Evolutionary conservation across 23 tunicate genomes (phyloP).

Genomic region (Ascidia mentula): DNA sequence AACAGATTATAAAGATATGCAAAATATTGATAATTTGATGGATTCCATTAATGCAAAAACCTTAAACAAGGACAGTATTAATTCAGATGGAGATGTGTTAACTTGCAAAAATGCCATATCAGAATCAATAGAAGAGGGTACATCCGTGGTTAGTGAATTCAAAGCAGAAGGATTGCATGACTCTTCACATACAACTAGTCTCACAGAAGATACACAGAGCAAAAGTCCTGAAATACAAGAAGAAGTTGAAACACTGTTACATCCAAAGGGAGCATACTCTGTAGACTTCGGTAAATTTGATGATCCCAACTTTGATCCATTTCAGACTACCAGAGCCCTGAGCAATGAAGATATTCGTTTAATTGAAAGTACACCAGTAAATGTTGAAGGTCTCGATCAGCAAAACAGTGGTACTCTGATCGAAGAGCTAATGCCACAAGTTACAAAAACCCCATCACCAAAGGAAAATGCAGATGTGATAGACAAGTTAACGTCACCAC

Average conservation of each 20-base stretch:
- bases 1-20: no score
- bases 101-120: not conserved
- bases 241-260: constrained; percentile 10
- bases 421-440: not conserved
- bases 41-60: no score
- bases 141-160: not conserved
- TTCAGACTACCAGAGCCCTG: constrained; percentile 21
- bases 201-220: not conserved
- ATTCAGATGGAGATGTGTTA: not conserved
- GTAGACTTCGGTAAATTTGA: constrained; percentile 57
- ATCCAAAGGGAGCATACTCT: constrained; percentile 57
- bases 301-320: constrained; percentile 67
- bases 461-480: not conserved
- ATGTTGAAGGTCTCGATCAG: no score
- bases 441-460: not conserved
- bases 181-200: not conserved
- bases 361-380: not conserved
- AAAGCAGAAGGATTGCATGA: not conserved
- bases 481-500: no score
- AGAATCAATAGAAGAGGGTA: not conserved
- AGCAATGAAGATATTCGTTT: not conserved
- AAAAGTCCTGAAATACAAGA: not conserved
- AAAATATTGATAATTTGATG: no score
- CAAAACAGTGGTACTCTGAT: not conserved
- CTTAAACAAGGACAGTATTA: no score